Conservation (phyloP, 2,888 invertebrate species). For the Nezara viridula region DNA sequence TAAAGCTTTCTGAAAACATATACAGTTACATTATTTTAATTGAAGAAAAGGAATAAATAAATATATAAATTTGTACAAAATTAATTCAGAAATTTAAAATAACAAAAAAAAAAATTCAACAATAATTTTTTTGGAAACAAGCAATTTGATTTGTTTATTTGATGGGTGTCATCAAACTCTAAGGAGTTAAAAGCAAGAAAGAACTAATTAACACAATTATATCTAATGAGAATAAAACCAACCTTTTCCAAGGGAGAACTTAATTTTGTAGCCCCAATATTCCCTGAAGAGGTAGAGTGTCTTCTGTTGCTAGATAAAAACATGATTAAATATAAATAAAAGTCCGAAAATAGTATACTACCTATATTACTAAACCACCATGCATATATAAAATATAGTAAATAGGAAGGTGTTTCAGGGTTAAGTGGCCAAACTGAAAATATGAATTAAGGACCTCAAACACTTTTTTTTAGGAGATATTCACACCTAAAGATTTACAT, state of each 20-base stretch:
- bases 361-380: background rate
- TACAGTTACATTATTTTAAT: background rate
- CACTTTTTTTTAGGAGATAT: too few species aligned
- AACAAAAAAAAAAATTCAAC: background rate
- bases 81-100: background rate
- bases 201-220: background rate
- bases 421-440: too few species aligned
- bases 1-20: background rate
- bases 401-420: too few species aligned
- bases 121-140: background rate
- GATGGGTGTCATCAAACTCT: background rate
- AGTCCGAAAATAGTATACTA: background rate
- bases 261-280: conserved; percentile 9
- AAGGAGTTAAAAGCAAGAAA: background rate
- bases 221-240: background rate
- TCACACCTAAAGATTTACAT: too few species aligned
- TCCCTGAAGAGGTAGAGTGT: conserved; percentile 19
- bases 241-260: conserved; percentile 6
- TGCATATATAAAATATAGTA: background rate
- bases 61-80: background rate
- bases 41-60: background rate
- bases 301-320: conserved; percentile 26
- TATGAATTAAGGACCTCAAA: too few species aligned
- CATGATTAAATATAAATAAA: background rate
- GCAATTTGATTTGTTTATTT: background rate